Base-by-base conservation (phyloP, 2,888 invertebrate species). In the Volucella bombylans region DNA sequence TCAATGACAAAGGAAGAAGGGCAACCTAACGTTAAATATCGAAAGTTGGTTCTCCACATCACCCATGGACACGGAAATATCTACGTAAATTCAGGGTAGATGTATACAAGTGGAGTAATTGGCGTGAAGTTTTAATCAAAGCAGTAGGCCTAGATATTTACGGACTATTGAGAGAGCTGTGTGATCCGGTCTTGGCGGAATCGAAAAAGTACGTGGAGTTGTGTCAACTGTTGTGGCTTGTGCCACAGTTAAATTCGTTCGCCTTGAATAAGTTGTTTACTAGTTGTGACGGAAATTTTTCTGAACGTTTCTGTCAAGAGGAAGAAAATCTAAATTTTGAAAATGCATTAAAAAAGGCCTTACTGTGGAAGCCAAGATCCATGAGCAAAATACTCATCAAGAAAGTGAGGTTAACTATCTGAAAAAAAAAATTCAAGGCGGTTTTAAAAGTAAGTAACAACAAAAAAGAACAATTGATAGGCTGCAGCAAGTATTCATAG, bases 31-130 rank as follows among this genome's bases (percentile, higher is more conserved):
- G 31, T 31, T 31, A 31, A 31, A 31, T 31, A 31, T 6, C 31
- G 31, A 31, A 2, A 23, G 23, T 2, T 23, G 23, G 23, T 23
- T 23, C 2, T 2, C 23, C 23, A 23, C 23, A 49, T 49, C n/a
- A n/a, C 47, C 55, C 1, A n/a, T 50, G 43, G 18, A 38, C 6
- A 61, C 52, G 0, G 62, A 54, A 18, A 31, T 72, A 47, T 23
- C 18, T 23, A 23, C 38, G 18, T 23, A 61, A 76, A 23, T 61
- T 52, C n/a, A 64, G 57, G 10, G 65, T 57, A 52, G 52, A 31
- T 3, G 12, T 76, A 12, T 69, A 82, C 39, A 71, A 65, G 6
- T 69, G 81, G 81, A 45, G 76, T 1, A 64, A 69, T 69, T 74
- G 79, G n/a, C n/a, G n/a, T n/a, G n/a, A n/a, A n/a, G n/a, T 77